Evolutionary conservation across 2,113 vertebrate genomes (phyloP), one percentile per base, ranked within the genome.

Genomic region (Microcebus lehilahytsara): DNA sequence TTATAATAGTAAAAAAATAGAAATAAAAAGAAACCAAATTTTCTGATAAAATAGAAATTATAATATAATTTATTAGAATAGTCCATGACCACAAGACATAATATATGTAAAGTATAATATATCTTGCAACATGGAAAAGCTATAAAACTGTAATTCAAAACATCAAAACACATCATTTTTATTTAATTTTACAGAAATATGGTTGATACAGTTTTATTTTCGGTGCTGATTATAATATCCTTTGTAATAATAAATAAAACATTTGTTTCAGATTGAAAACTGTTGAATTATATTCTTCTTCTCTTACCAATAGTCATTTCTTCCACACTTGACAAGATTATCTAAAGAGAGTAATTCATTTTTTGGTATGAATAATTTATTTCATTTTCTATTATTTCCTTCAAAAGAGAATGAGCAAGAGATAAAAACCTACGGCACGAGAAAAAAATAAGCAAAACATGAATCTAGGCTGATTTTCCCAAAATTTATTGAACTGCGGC

Each of bases 271-370:
- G 5, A n/a, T 49, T 72, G 42, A 74, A 77, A 77, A 81, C 30
- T 46, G 17, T 91, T 93, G 93, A 85, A 67, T 46, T 85, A 58
- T 6, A 89, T n/a, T n/a, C n/a, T 14, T 37, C 6, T 32, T 42
- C 6, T 60, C 8, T 42, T 7, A 74, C 13, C 20, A 62, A 46
- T 22, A 81, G 20, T 49, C 60, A 19, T 56, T 95, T 79, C 16
- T 83, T 46, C 30, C 60, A 93, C 49, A 86, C 62, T 95, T 90
- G 20, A 34, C 51, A 95, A 86, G 30, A 34, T 75, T 89, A 90
- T 58, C 34, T 60, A 87, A 64, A 56, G 23, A n/a, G 17, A 42
- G 0, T 49, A 74, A 40, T 23, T 64, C 37, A 77, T 2, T 56
- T 67, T 81, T 13, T 75, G 10, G 13, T 75, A 4, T 75, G 9